Base-by-base conservation (phyloP, 2,797 vertebrate species). In the Mus caroli region DNA sequence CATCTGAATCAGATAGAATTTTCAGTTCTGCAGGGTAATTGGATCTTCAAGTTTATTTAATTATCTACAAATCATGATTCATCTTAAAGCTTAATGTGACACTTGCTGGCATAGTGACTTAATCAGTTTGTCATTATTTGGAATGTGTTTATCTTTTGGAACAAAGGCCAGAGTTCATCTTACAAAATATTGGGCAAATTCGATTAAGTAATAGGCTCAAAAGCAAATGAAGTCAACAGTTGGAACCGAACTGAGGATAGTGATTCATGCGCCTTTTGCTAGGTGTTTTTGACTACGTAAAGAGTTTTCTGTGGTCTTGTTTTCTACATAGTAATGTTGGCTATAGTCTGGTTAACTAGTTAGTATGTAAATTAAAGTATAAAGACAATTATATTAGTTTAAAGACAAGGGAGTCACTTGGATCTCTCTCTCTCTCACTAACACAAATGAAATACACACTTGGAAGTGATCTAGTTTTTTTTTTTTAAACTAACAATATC, bases 71-170 rank as follows among this genome's bases (percentile, higher is more conserved):
- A 80, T 95, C 6, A 71, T 62, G 76, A 88, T 88, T 93, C 37
- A 86, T 92, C 84, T 62, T 90, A 92, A 92, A 97, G n/a, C 64
- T 95, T 96, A 94, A 95, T 78, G 31, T 96, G 86, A 94, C 62
- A 94, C 14, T 92, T 94, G 76, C 34, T 92, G 89, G 46, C 43
- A 91, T 52, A 94, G 52, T 80, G 94, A 93, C 31, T 90, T 83
- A 93, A 88, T 92, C 76, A 77, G 80, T 82, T 93, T 91, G 88
- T 95, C 88, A 90, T 96, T 87, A 69, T 96, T 93, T 91, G 43
- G 92, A 94, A 91, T 88, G 79, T 93, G 80, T 96, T 97, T 97
- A 92, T 82, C 34, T 37, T 95, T 62, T 85, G 77, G 92, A 83
- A 75, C 46, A 91, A 83, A 95, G 82, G 69, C 60, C 34, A 87